Conservation (phyloP, 2,113 vertebrate species). For the Apteryx mantelli region DNA sequence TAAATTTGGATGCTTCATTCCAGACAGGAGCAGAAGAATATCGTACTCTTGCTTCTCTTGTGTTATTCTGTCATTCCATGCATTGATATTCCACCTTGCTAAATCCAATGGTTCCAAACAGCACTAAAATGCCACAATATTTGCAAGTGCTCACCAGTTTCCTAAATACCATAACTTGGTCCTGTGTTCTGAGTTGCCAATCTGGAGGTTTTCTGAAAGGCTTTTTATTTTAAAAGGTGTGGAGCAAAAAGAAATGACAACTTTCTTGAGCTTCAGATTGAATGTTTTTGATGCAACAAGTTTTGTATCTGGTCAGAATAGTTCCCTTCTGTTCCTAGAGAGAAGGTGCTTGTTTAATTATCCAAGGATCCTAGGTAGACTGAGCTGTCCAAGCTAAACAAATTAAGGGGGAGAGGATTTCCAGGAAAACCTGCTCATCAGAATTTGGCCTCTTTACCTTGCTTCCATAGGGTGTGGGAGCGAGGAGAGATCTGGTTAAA, state of each 20-base stretch:
- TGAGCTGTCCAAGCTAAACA: not conserved
- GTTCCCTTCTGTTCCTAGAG: not conserved
- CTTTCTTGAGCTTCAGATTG: not conserved
- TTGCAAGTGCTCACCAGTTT: slow-evolving; percentile 2
- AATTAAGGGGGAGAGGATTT: not conserved
- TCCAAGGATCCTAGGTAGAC: not conserved
- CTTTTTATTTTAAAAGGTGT: not conserved
- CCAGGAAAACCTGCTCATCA: not conserved
- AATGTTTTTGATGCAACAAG: not conserved
- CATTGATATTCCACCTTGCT: not conserved
- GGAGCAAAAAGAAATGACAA: not conserved
- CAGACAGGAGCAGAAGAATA: not conserved
- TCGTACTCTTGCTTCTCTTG: not conserved
- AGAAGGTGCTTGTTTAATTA: not conserved
- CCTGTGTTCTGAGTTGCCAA: not conserved
- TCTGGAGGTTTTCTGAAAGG: not conserved
- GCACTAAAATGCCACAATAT: not conserved
- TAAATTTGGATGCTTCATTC: slow-evolving; percentile 36
- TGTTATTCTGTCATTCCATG: not conserved
- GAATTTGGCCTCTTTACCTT: not conserved
- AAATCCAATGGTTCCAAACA: not conserved
- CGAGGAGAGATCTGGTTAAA: not conserved
- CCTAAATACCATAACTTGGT: not conserved
- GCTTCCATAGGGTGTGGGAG: not conserved
- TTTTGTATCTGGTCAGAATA: not conserved